Evolutionary conservation across 2,797 vertebrate genomes (phyloP), one percentile per base, ranked within the genome.

Genomic region (Enteromius treurensis): DNA sequence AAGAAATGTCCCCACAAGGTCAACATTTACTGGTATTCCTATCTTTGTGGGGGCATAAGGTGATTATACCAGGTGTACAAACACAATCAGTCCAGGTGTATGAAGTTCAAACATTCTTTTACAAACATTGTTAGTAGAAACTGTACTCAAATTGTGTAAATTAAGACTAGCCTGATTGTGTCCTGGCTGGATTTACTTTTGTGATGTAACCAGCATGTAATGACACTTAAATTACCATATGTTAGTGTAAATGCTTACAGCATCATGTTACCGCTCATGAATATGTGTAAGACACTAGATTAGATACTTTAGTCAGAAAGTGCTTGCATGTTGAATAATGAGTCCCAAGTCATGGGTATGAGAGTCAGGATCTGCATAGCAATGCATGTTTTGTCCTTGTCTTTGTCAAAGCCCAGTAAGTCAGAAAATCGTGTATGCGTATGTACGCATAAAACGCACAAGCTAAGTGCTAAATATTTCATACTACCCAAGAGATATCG

Each of bases 321-420:
- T 71, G 53, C 53, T 77, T 65, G 78, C 68, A 76, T 53, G 80
- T 67, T 75, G 49, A 82, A 82, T 76, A 82, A 82, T 82, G 73
- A 82, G 80, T 76, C 62, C 62, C 62, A 53, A 68, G 80, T 76
- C 80, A 82, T 82, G 73, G 49, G 71, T 58, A 76, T 76, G 71
- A 81, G 68, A 82, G 80, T 82, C 47, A 76, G 60, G 73, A 68
- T 76, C 80, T 82, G 80, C 80, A 82, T 82, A 82, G 71, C 73
- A 77, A 60, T 68, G 71, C 26, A 42, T 68, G 55, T 75, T 79
- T 69, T 71, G 85, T 77, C 81, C 85, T 83, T 86, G 81, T 83
- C 60, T 64, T 77, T 77, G 79, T 77, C 82, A 77, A 60, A 80
- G 71, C 78, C 23, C 0, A 81, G 7, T 89, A 87, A 88, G 86